Percentiles rank a stretch among this genome's conserved stretches.
phyloP scores from a whole-genome alignment of 2,888 invertebrate genomes.

The Lutraria lutraria region DNA sequence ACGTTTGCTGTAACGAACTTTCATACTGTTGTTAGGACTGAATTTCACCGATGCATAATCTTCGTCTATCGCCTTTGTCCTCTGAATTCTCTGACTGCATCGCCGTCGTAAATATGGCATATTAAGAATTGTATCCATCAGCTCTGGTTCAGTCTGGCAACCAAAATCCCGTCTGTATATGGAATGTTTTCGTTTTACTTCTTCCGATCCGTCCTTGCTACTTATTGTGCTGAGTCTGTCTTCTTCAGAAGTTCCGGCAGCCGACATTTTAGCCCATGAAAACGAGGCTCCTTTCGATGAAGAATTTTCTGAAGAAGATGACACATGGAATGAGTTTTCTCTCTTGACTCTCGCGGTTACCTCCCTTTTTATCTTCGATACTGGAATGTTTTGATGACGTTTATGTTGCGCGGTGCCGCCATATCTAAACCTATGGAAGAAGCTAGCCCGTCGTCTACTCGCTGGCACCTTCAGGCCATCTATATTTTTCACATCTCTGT shows the following conservation, averaged over 20 bases:
- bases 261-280: constrained; percentile 71
- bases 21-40: constrained; percentile 64
- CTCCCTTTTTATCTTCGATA: constrained; percentile 51
- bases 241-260: constrained; percentile 66
- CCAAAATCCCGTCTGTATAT: constrained; percentile 62
- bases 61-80: constrained; percentile 59
- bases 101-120: constrained; percentile 63
- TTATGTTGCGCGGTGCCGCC: constrained; percentile 46
- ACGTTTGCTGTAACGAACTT: constrained; percentile 49
- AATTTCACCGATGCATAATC: constrained; percentile 52
- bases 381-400: constrained; percentile 48
- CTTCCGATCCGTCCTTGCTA: constrained; percentile 71
- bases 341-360: constrained; percentile 59
- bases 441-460: constrained; percentile 50
- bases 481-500: constrained; percentile 68
- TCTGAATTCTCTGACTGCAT: constrained; percentile 60
- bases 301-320: constrained; percentile 44
- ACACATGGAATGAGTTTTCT: constrained; percentile 75
- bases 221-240: constrained; percentile 72
- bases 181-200: constrained; percentile 63
- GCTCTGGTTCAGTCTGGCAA: constrained; percentile 76
- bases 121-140: constrained; percentile 64
- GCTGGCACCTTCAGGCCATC: constrained; percentile 56
- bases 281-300: constrained; percentile 61
- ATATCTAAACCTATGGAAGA: constrained; percentile 58